Evolutionary conservation across 2,888 invertebrate species (phyloP).

Genomic region (Seira ritae): DNA sequence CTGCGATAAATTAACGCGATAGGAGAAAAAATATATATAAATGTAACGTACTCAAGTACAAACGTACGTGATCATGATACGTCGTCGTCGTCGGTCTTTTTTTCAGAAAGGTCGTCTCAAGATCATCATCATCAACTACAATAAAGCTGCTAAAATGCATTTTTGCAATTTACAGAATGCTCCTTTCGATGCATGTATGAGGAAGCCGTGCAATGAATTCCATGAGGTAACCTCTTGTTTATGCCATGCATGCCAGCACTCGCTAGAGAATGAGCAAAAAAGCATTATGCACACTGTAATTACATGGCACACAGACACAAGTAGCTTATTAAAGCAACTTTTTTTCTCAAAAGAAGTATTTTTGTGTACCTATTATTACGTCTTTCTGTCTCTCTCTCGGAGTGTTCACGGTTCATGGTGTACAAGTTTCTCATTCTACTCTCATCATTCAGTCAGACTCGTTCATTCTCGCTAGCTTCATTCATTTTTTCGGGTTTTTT

Average conservation of each 20-base stretch:
- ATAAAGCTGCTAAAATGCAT: not conserved
- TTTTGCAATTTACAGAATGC: not conserved
- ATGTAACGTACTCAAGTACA: too few relatives aligned
- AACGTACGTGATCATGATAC: not conserved
- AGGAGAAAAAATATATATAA: too few relatives aligned
- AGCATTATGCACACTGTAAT: not conserved
- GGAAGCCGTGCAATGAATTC: too few relatives aligned
- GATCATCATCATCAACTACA: not conserved
- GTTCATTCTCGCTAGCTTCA: not conserved
- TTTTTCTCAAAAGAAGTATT: not conserved
- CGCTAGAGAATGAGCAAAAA: too few relatives aligned
- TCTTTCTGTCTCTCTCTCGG: not conserved
- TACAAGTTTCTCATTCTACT: not conserved
- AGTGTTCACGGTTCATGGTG: too few relatives aligned
- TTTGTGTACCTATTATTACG: not conserved
- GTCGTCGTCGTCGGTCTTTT: not conserved
- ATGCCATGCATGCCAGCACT: too few relatives aligned
- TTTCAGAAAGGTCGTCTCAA: not conserved
- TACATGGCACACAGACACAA: not conserved
- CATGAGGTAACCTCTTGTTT: too few relatives aligned
- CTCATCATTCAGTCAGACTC: not conserved
- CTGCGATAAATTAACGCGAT: slow-evolving; percentile 12
- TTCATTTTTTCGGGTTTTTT: not conserved
- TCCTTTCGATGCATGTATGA: not conserved
- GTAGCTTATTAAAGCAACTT: not conserved